Base-by-base conservation (phyloP, 2,888 invertebrate species). In the Leucoma salicis region DNA sequence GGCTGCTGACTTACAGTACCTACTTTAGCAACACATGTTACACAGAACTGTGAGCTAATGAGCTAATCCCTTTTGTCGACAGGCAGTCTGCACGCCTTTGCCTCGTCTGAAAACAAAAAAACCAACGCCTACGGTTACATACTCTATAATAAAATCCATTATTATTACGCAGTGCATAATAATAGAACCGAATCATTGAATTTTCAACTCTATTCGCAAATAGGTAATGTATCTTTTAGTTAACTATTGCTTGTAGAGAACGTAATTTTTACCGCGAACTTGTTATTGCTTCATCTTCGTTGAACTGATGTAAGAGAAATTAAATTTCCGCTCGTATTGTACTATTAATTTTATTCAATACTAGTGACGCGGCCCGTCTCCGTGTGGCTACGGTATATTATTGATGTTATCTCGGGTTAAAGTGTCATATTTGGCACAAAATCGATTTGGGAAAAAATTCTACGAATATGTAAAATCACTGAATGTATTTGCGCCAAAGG, bases 191-290 rank as follows among this genome's bases (percentile, higher is more conserved):
- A 18, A 28, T 1, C 34, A 44, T 36, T 24, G 8, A n/a, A 49
- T 13, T 39, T 31, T 35, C 8, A 41, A 44, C 49, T 16, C 31
- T 46, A 49, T 0, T 0, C 0, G 0, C 0, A 1, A 3, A 0
- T 0, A 0, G 2, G 0, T 31, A 49, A 14, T 13, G 29, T 12
- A 7, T 28, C 21, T 42, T 35, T 48, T 11, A 6, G 1, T 0
- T 28, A 12, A 0, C 3, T 2, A 1, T 1, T 4, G 31, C n/a
- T 27, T 2, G 31, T 11, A 38, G 31, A 27, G 41, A 49, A 39
- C 16, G 40, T 46, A 29, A 45, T 43, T 18, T 46, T 43, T 57
- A 49, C 53, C 25, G 44, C 46, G 57, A 57, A 60, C 47, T 57
- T 11, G 25, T 34, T n/a, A 32, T 7, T 41, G 36, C 31, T 46